Evolutionary conservation across 2,888 invertebrate genomes (phyloP), one percentile per base, ranked within the genome.

Genomic region (Drosophila nr. fundita): DNA sequence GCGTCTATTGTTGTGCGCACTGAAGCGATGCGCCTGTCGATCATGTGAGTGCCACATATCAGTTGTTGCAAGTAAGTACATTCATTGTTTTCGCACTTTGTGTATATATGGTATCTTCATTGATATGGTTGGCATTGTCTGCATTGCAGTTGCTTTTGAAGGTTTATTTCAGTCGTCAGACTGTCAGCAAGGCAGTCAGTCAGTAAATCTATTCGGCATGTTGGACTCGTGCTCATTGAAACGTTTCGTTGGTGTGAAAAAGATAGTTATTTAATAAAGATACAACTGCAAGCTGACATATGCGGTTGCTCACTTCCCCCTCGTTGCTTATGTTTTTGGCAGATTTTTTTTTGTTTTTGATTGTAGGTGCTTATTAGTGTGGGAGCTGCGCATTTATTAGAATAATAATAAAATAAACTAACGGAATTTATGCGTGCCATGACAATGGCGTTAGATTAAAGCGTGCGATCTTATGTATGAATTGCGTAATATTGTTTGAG

Each of bases 41-140:
- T 89, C 73, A 68, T 68, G 70, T 63, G 65, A 78, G 70, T 60
- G 61, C 67, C 69, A 72, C 71, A 71, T 60, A 74, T 42, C 65
- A 61, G 58, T 57, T 73, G 68, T 80, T 62, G 65, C 42, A 67
- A 58, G 64, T 67, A 29, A 45, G 48, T 36, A 53, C 52, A 66
- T 48, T 58, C 68, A 82, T 73, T 80, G 69, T 82, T 21, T 72
- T 72, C 68, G 24, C 61, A 52, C 62, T 30, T 54, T 67, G 73
- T 27, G 62, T 60, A 55, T 68, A 66, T 50, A 66, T 77, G 83
- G 86, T 84, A 79, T 73, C 82, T 84, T 82, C 82, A 87, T 82
- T 87, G 87, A 84, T 87, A 80, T 71, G 59, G 78, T 65, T 84
- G 82, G 84, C 84, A 87, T 84, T 84, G 84, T 84, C 82, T 84